Evolutionary conservation across 2,797 vertebrate genomes (phyloP), one percentile per base, ranked within the genome.

Genomic region (Danio aesculapii): DNA sequence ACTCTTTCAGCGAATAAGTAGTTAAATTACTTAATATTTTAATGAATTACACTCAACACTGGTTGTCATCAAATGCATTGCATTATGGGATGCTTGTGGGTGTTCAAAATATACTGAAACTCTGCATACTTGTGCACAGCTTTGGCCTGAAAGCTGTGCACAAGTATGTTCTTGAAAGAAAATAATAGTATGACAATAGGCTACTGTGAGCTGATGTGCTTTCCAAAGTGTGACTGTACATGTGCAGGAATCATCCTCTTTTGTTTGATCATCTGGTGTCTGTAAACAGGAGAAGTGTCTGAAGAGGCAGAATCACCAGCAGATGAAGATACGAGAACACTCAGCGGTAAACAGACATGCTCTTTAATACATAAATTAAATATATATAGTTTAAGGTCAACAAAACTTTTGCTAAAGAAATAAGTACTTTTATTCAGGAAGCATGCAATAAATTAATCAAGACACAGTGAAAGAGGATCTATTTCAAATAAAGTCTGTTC

Each of bases 231-330:
- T 30, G 57, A 46, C 14, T 39, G 39, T 71, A 17, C 39, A 6
- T 4, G 13, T 11, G 6, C n/a, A 17, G 21, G n/a, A 9, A 30
- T 61, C 58, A 41, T 47, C 1, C 13, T 10, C 6, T 21, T 19
- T 64, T 62, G 16, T 62, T 9, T 79, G 41, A 53, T 39, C 7
- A 8, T 61, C 44, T 67, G 19, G 47, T 30, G 19, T 77, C 43
- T 77, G 52, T 39, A 80, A 88, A 74, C 84, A 95, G 93, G 94
- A 49, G 91, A 93, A 73, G 58, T 94, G 83, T 91, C 88, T 73
- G 92, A 93, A 86, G 90, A 87, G 1, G 84, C 85, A 0, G 88
- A 90, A 39, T 91, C 91, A 81, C 88, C 91, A 61, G 87, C 87
- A 39, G 87, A 75, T 44, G 88, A 90, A 75, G 85, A 91, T 59